Evolutionary conservation across 2,888 invertebrate species (phyloP), one percentile per base, ranked within the genome.

Genomic region (Mystacides longicornis): DNA sequence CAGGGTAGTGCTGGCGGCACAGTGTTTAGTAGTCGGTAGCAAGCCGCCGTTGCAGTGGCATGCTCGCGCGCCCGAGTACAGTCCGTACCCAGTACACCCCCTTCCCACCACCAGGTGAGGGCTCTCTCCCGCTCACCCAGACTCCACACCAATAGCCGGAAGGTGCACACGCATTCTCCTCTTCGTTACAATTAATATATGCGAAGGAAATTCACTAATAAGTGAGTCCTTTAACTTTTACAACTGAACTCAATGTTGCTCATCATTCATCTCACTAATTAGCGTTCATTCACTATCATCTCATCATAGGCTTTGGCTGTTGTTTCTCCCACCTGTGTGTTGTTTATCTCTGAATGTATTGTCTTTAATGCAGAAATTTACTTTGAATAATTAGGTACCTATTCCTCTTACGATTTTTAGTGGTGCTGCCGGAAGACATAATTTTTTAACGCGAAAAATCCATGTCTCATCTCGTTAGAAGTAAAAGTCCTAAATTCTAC

Each of bases 1-100:
- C 65, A 9, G 66, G 68, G 69, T 67, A 70, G 69, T 74, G 74
- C 65, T 9, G 67, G 14, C n/a, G 67, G 65, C 56, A 46, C 47
- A 21, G 51, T 27, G 47, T 65, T 64, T 63, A 65, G 65, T 63
- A 56, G 55, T 48, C 55, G 54, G 56, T 56, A 56, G 54, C 54
- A 27, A 58, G 60, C 56, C 64, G 63, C 66, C 66, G 64, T 70
- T 69, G 51, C 51, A 49, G 55, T 55, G 55, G 16, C 19, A 27
- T 23, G 33, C 20, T 37, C 53, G 45, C 45, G 48, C 56, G 37
- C 23, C 51, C 45, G 3, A 37, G 16, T 14, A 37, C 37, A 14
- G 16, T 16, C 37, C 37, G 37, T 45, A 43, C 51, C 49, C 31
- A 20, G 49, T 42, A 48, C 42, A 46, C 55, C 47, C 42, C 52